Conservation (phyloP, 2,113 vertebrate genomes). For the Hassar affinis region DNA sequence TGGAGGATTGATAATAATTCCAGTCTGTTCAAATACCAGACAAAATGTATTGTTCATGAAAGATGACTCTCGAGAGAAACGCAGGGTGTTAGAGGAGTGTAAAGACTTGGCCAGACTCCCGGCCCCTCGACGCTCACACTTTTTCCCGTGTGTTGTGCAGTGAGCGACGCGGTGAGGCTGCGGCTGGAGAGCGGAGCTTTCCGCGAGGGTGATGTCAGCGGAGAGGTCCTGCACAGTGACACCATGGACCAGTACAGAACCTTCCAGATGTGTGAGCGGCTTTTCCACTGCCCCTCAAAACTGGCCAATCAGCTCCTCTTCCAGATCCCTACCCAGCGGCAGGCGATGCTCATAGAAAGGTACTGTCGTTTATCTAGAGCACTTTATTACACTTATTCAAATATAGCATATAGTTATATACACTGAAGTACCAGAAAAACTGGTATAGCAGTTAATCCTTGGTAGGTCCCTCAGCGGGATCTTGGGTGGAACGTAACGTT, state of each 20-base stretch:
- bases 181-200: conserved; percentile 79
- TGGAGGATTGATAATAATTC: not conserved
- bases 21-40: not conserved
- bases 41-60: not conserved
- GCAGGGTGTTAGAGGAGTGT: not conserved
- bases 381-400: not conserved
- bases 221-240: conserved; percentile 83
- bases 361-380: conserved; percentile 45
- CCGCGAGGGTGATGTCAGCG: conserved; percentile 80
- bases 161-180: conserved; percentile 78
- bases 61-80: not conserved
- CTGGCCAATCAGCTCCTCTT: conserved; percentile 86
- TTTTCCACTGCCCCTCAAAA: conserved; percentile 82
- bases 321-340: conserved; percentile 84
- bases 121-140: too few relatives aligned
- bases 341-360: conserved; percentile 85
- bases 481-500: too few relatives aligned
- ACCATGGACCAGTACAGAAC: conserved; percentile 93
- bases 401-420: not conserved
- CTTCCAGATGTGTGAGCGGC: conserved; percentile 88
- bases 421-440: too few relatives aligned
- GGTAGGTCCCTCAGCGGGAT: too few relatives aligned
- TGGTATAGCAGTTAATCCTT: too few relatives aligned
- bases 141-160: conserved; percentile 57
- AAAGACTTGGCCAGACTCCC: too few relatives aligned